Conservation (phyloP, 2,888 invertebrate genomes). For the Xanthorhoe spadicearia region DNA sequence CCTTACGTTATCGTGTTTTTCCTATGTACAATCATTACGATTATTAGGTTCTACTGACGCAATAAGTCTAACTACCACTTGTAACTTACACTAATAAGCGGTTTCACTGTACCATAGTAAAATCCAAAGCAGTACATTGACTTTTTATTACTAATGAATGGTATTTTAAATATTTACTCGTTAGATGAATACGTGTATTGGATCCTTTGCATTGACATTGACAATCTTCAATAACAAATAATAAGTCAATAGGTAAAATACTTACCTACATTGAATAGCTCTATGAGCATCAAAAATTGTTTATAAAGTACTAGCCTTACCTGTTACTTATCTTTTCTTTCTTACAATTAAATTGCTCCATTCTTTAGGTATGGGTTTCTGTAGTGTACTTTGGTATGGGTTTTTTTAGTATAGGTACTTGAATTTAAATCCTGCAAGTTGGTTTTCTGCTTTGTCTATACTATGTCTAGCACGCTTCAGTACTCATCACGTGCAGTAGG, state of each 20-base stretch:
- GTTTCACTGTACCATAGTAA: slow-evolving; percentile 4
- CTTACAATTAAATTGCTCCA: no score
- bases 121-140: slow-evolving; percentile 4
- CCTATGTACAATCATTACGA: neutral
- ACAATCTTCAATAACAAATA: no score
- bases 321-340: no score
- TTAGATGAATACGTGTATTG: neutral
- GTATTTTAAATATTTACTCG: no score
- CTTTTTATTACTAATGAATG: neutral
- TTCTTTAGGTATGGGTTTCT: no score
- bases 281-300: no score
- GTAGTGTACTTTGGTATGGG: no score
- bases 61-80: slow-evolving; percentile 4
- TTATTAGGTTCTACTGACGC: slow-evolving; percentile 5
- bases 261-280: no score
- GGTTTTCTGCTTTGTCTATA: slow-evolving; percentile 2
- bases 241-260: no score
- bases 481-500: slow-evolving; percentile 21
- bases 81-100: slow-evolving; percentile 19
- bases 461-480: slow-evolving; percentile 20
- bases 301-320: no score
- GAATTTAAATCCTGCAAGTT: neutral
- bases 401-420: no score
- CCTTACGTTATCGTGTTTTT: neutral
- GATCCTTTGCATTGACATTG: no score